Percentiles rank a stretch among this genome's conserved stretches.
Conservation (phyloP, 1,140 invertebrate genomes). For the Contarinia nasturtii region DNA sequence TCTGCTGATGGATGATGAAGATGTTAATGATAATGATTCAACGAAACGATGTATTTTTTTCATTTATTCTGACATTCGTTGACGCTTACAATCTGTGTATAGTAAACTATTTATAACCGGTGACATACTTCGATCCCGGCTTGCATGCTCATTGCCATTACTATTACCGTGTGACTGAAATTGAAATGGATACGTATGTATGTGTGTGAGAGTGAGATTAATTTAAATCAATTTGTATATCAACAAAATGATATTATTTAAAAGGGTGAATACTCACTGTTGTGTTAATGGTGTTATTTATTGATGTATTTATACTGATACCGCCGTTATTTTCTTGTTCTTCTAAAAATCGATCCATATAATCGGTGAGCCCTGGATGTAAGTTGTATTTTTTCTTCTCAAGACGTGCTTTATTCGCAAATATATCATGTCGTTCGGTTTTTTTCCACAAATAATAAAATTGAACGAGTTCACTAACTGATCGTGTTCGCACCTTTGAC, state of each 20-base stretch:
- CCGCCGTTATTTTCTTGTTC: conserved; percentile 41
- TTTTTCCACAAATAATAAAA: conserved; percentile 99
- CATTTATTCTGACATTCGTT: not conserved
- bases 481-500: conserved; percentile 79
- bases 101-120: not conserved
- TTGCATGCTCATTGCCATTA: not conserved
- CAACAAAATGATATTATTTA: too few species aligned
- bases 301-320: not conserved
- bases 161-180: not conserved
- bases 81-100: not conserved
- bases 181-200: too few species aligned
- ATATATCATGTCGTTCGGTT: conserved; percentile 86
- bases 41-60: too few species aligned
- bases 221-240: too few species aligned
- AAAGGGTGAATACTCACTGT: not conserved
- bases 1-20: too few species aligned
- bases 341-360: conserved; percentile 72
- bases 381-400: conserved; percentile 77
- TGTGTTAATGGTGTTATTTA: not conserved
- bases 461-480: conserved; percentile 91
- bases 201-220: too few species aligned
- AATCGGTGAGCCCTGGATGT: conserved; percentile 69
- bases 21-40: too few species aligned
- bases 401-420: conserved; percentile 62
- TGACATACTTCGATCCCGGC: not conserved